Evolutionary conservation across 2,113 vertebrate species (phyloP).

Genomic region (Lampris megalopsis): DNA sequence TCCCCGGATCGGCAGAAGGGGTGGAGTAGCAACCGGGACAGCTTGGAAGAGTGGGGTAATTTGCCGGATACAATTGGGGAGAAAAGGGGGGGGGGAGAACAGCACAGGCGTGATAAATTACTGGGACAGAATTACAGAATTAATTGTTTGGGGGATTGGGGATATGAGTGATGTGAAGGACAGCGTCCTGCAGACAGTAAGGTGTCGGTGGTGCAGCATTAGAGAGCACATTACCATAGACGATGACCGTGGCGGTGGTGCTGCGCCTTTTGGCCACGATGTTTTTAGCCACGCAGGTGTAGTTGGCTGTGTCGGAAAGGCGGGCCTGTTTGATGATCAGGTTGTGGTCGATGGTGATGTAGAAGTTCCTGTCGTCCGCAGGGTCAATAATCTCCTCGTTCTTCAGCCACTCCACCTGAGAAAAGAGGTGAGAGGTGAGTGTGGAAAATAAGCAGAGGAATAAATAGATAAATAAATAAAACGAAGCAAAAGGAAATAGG

Average conservation of each 20-base stretch:
- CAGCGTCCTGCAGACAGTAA: neutral
- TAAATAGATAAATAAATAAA: neutral
- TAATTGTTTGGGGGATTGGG: neutral
- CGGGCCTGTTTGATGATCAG: slow-evolving; percentile 99
- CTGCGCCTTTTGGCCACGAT: slow-evolving; percentile 96
- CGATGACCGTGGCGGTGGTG: slow-evolving; percentile 95
- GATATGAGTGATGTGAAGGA: neutral
- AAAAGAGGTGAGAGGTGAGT: neutral
- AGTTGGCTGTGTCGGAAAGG: slow-evolving; percentile 96
- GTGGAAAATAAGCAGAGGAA: neutral
- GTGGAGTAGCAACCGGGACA: no score
- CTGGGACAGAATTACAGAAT: neutral
- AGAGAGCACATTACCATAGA: slow-evolving; percentile 87
- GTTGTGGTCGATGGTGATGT: slow-evolving; percentile 99
- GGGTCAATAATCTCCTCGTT: slow-evolving; percentile 98
- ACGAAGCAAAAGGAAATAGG: neutral
- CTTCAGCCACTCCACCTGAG: slow-evolving; percentile 97
- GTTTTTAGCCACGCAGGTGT: slow-evolving; percentile 98
- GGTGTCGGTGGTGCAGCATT: neutral
- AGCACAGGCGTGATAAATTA: neutral
- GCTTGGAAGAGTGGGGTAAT: no score
- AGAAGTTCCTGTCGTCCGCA: slow-evolving; percentile 96
- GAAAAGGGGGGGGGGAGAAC: neutral
- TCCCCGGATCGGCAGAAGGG: no score
- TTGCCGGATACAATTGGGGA: no score